Conservation (phyloP, 2,888 invertebrate genomes). For the Celastrina argiolus region DNA sequence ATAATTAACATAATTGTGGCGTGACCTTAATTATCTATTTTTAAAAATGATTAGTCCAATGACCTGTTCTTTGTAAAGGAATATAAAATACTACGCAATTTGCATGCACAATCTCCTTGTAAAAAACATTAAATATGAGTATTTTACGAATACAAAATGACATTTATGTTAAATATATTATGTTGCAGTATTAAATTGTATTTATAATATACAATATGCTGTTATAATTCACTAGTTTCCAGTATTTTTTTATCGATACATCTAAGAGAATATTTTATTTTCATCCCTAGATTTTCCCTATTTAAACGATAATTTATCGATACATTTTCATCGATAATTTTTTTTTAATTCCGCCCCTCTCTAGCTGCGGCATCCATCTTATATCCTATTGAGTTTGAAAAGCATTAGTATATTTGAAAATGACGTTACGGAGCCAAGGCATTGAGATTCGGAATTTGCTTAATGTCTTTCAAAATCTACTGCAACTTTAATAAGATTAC, state of each 20-base stretch:
- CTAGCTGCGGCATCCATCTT: conserved; percentile 6
- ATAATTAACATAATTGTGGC: background rate
- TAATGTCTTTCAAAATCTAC: conserved; percentile 9
- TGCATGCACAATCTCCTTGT: background rate
- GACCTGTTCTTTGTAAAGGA: background rate
- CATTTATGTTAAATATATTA: background rate
- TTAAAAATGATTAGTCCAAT: background rate
- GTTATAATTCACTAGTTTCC: no score
- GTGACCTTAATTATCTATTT: background rate
- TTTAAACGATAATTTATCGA: no score
- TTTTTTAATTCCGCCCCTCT: background rate
- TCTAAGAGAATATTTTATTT: no score
- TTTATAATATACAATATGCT: no score
- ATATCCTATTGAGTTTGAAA: conserved; percentile 17
- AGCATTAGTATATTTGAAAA: conserved; percentile 21
- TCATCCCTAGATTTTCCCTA: no score
- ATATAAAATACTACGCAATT: background rate
- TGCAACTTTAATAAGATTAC: conserved; percentile 11
- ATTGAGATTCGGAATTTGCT: conserved; percentile 1
- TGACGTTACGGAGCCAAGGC: background rate
- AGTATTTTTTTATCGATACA: no score
- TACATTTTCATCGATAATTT: background rate
- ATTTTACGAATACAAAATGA: background rate
- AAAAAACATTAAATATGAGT: background rate
- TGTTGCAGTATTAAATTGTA: background rate